These are phyloP conservation scores for Oligia fasciuncula DNA, from an alignment of 2,888 invertebrate species.

Conservation along the genomic window DNA sequence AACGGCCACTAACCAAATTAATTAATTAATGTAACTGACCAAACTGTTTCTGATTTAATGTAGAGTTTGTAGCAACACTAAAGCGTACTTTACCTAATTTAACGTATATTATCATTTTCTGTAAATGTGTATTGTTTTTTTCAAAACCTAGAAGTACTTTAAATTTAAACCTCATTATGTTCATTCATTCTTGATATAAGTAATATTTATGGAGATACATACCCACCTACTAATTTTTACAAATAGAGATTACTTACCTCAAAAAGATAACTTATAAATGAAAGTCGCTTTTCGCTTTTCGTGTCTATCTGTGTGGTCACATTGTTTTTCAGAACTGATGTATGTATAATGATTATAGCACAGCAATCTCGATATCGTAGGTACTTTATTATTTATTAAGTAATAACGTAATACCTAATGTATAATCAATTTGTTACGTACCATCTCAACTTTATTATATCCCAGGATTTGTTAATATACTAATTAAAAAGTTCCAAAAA, in stretches of 20 bases:
- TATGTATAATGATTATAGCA: neutral
- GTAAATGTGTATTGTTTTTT: neutral
- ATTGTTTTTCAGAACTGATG: neutral
- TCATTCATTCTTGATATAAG: neutral
- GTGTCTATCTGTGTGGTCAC: neutral
- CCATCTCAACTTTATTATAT: neutral
- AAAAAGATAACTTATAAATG: neutral
- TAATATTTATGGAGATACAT: neutral
- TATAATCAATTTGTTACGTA: neutral
- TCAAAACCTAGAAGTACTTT: neutral
- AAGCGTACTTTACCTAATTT: neutral
- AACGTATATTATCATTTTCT: neutral
- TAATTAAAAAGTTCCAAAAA: neutral
- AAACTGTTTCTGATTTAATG: conserved; percentile 36
- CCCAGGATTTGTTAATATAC: neutral
- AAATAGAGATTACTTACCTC: neutral
- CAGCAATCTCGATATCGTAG: neutral
- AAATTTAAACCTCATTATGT: neutral
- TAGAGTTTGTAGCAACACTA: neutral
- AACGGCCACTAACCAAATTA: conserved; percentile 50
- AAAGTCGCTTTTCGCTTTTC: neutral
- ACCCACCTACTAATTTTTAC: no score
- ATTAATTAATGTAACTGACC: conserved; percentile 57
- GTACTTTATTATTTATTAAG: neutral
- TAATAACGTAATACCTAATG: neutral